Percentiles rank a stretch among this genome's conserved stretches.
These are phyloP conservation scores for Perca schrenkii DNA, from an alignment of 2,113 vertebrate species.

Conservation along the genomic window DNA sequence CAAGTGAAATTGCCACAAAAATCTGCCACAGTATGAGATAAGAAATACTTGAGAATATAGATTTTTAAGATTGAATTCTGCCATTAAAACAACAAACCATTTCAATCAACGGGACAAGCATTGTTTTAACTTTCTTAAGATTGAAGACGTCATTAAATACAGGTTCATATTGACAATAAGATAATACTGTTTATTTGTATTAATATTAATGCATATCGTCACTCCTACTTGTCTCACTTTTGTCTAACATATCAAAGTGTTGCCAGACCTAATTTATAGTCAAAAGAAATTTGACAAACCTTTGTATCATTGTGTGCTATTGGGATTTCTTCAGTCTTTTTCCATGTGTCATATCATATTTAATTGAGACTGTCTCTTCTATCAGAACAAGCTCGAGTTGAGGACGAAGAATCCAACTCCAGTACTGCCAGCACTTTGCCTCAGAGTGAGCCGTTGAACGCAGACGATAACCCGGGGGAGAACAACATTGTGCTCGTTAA, in stretches of 20 bases:
- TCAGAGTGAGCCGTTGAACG: conserved; percentile 37
- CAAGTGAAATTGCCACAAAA: no score
- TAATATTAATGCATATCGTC: no score
- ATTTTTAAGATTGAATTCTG: no score
- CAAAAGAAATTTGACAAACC: no score
- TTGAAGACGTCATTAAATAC: background rate
- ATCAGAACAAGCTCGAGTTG: conserved; percentile 38
- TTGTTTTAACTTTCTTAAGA: background rate
- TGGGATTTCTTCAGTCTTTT: background rate
- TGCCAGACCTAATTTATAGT: no score
- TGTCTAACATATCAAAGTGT: no score
- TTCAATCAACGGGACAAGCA: no score
- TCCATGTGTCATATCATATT: background rate
- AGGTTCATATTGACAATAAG: background rate
- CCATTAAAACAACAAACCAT: no score
- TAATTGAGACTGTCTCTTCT: background rate
- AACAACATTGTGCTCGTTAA: conserved; percentile 84
- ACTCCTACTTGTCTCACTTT: no score
- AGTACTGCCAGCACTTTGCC: conserved; percentile 39
- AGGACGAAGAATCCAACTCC: conserved; percentile 22
- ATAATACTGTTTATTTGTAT: background rate
- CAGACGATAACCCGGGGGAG: conserved; percentile 29
- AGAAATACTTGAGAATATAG: no score
- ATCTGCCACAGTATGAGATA: no score
- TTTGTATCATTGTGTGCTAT: background rate